These are phyloP conservation scores for Corythoichthys intestinalis DNA, from an alignment of 2,113 vertebrate genomes.

Conservation along the genomic window DNA sequence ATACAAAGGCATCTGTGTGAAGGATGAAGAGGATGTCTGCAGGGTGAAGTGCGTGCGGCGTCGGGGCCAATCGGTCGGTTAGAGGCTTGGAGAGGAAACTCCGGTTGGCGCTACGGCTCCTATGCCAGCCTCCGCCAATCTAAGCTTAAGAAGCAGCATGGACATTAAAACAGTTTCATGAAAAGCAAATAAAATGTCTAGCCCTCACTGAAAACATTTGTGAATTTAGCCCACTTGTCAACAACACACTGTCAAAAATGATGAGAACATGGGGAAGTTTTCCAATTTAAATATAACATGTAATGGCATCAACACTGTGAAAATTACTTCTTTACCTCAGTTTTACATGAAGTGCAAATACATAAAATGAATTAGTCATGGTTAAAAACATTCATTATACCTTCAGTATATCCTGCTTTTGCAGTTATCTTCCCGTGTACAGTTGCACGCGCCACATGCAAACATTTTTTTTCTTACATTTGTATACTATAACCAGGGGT, in stretches of 20 bases:
- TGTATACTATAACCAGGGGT: too few relatives aligned
- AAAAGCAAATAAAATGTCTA: conserved; percentile 26
- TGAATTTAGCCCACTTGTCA: not conserved
- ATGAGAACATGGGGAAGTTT: not conserved
- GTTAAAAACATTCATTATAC: too few relatives aligned
- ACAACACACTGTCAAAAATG: not conserved
- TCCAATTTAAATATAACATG: too few relatives aligned
- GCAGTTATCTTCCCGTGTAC: too few relatives aligned
- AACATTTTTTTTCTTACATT: too few relatives aligned
- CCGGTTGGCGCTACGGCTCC: conserved; percentile 29
- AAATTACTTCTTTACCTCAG: too few relatives aligned
- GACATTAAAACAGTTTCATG: conserved; percentile 43
- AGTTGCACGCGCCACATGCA: too few relatives aligned
- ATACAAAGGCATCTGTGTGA: conserved; percentile 49
- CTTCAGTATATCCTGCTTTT: too few relatives aligned
- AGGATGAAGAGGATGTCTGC: conserved; percentile 39
- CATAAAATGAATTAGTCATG: too few relatives aligned
- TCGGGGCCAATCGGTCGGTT: conserved; percentile 49
- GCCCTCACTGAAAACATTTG: conserved; percentile 27
- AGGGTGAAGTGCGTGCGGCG: conserved; percentile 17
- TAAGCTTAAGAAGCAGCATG: conserved; percentile 49
- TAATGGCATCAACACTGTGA: too few relatives aligned
- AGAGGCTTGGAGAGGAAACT: conserved; percentile 44
- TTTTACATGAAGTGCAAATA: too few relatives aligned
- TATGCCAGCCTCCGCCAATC: conserved; percentile 54